Percentiles rank a stretch among this genome's conserved stretches.
These are phyloP conservation scores for Pseudopleuronectes americanus DNA, from an alignment of 2,797 vertebrate genomes.

Conservation along the genomic window DNA sequence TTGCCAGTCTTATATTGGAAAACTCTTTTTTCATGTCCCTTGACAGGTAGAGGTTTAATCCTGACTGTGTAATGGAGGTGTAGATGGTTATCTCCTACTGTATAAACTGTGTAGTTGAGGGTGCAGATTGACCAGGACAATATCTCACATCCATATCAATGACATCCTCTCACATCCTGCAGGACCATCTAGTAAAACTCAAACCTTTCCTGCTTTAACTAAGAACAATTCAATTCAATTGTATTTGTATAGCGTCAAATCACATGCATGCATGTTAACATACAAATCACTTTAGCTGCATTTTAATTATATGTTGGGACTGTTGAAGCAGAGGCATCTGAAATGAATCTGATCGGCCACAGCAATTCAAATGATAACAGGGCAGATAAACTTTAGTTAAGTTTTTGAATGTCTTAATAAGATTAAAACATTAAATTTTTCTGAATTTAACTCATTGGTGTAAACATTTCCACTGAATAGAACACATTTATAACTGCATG, in stretches of 20 bases:
- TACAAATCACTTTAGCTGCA: background rate
- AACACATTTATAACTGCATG: too few species aligned
- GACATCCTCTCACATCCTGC: background rate
- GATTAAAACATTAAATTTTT: too few species aligned
- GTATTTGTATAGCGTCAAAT: too few species aligned
- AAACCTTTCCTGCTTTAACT: too few species aligned
- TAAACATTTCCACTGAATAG: too few species aligned
- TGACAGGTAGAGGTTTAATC: slow-evolving; percentile 21
- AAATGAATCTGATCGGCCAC: background rate
- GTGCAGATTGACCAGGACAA: slow-evolving; percentile 5
- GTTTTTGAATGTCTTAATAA: background rate
- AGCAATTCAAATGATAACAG: background rate
- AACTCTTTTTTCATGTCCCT: slow-evolving; percentile 16
- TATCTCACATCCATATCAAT: slow-evolving; percentile 15
- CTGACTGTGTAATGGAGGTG: slow-evolving; percentile 12
- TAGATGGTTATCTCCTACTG: slow-evolving; percentile 33
- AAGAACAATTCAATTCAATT: too few species aligned
- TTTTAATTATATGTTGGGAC: background rate
- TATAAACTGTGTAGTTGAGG: slow-evolving; percentile 35
- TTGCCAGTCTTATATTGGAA: slow-evolving; percentile 23
- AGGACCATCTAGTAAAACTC: too few species aligned
- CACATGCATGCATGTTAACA: too few species aligned
- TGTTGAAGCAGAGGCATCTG: background rate
- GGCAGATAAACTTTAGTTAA: background rate
- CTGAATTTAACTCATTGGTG: too few species aligned